These are phyloP conservation scores for Neoitamus cyanurus DNA, from an alignment of 2,888 invertebrate species.

Conservation along the genomic window DNA sequence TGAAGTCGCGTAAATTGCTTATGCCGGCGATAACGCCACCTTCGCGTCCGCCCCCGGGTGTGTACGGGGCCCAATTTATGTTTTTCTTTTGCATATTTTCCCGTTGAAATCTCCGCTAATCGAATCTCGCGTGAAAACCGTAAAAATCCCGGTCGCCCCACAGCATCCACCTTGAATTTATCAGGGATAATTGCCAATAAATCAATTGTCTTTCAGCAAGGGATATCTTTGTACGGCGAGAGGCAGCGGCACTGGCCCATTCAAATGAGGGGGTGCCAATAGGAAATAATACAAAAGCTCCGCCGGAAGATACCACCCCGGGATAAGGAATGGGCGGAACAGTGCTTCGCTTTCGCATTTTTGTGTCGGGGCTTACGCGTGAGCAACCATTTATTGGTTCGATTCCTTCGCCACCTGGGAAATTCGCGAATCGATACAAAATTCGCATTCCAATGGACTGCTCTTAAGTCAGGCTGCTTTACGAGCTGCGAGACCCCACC, in stretches of 20 bases:
- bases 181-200: conserved; percentile 58
- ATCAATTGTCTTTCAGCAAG: conserved; percentile 55
- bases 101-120: conserved; percentile 21
- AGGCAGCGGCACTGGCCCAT: background rate
- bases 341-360: background rate
- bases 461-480: background rate
- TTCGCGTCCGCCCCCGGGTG: background rate
- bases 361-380: conserved; percentile 45
- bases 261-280: conserved; percentile 31
- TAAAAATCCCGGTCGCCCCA: conserved; percentile 20
- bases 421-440: conserved; percentile 35
- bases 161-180: conserved; percentile 52
- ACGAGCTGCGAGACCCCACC: background rate
- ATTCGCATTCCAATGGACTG: conserved; percentile 38
- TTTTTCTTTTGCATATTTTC: conserved; percentile 1
- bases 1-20: background rate
- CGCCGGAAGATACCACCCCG: background rate
- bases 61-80: background rate
- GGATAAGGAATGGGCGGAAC: background rate
- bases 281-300: conserved; percentile 19
- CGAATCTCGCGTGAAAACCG: conserved; percentile 25
- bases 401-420: conserved; percentile 12
- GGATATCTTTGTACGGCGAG: conserved; percentile 23
- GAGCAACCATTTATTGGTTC: conserved; percentile 47
- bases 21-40: background rate